Conservation (phyloP, 2,888 invertebrate genomes). For the Rambutsinella grinnellia region DNA sequence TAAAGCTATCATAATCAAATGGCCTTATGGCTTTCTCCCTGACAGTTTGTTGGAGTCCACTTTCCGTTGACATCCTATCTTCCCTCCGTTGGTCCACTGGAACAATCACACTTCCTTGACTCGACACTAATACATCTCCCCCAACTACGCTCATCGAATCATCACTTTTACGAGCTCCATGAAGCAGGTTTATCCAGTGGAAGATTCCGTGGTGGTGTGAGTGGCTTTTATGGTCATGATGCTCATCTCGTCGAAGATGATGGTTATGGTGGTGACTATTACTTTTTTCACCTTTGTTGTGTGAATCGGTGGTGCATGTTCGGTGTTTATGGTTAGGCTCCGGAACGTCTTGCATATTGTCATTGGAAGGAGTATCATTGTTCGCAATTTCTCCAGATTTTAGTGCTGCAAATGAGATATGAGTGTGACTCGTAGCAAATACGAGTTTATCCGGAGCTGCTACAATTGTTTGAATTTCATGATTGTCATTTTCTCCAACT, state of each 20-base stretch:
- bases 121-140: slow-evolving; percentile 32
- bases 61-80: background rate
- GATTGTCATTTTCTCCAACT: background rate
- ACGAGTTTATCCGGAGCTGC: slow-evolving; percentile 11
- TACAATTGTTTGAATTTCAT: slow-evolving; percentile 26
- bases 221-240: slow-evolving; percentile 9
- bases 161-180: slow-evolving; percentile 5
- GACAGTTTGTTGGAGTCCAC: background rate
- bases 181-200: slow-evolving; percentile 37
- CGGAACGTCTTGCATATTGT: background rate
- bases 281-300: background rate
- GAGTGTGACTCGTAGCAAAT: slow-evolving; percentile 23
- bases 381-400: background rate
- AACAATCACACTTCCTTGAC: background rate
- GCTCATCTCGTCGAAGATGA: slow-evolving; percentile 19
- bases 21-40: background rate
- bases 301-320: background rate
- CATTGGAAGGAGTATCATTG: background rate
- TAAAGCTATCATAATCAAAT: background rate
- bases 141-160: slow-evolving; percentile 45
- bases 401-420: slow-evolving; percentile 16
- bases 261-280: background rate
- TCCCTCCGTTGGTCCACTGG: no score
- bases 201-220: slow-evolving; percentile 22
- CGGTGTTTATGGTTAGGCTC: background rate